Base-by-base conservation (phyloP, 2,113 vertebrate species). In the Plecotus auritus region DNA sequence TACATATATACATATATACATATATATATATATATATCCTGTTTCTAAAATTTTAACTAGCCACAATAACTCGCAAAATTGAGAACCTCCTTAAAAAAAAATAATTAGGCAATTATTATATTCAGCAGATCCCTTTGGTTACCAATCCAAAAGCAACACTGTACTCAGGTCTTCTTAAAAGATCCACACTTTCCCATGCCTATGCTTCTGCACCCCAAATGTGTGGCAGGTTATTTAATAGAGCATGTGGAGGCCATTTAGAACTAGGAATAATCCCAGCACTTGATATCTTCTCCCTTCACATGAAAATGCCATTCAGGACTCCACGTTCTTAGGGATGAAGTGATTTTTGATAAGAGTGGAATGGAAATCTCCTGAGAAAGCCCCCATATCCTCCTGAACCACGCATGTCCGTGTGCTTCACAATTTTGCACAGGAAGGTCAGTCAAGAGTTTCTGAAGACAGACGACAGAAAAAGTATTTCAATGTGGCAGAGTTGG, bases 331-430 rank as follows among this genome's bases (percentile, higher is more conserved):
- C 98, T 97, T 97, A 95, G 95, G 92, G 97, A 98, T 97, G 98
- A 98, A 98, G 97, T 98, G 96, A 74, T 98, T 98, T 97, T 95
- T 98, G 97, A 98, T 98, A 98, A 97, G 97, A 98, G 97, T 98
- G 97, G 97, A 98, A 98, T 97, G 97, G 95, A 98, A 98, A 98
- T 98, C 98, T 98, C 97, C 84, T 98, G 98, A 98, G 97, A 98
- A 98, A 98, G 97, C 96, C 94, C 97, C 93, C 88, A 42, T 61
- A 61, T 11, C 7, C 61, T 47, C 97, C 93, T 98, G 97, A 98
- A 97, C 97, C 95, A 96, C 78, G 78, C 93, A 93, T 97, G 98
- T 97, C 97, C 96, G 94, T 74, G 92, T 96, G 96, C 96, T 98
- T 98, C 64, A 74, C 9, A 5, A 2, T 14, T 28, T 17, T 23